Percentiles rank a stretch among this genome's conserved stretches.
Conservation (phyloP, 1,140 invertebrate species). For the Drosophila saltans region DNA sequence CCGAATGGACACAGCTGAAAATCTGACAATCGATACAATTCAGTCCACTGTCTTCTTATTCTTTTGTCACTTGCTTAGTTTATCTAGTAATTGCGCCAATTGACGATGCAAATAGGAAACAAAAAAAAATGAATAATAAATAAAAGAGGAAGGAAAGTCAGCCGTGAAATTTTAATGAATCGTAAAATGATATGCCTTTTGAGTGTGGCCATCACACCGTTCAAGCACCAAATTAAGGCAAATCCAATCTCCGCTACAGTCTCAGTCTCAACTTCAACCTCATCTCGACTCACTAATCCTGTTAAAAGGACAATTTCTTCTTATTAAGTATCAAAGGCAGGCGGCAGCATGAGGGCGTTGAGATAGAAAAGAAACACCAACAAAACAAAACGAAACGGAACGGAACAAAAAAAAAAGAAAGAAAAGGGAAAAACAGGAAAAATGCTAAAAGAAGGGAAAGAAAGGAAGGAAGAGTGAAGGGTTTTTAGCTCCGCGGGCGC, state of each 20-base stretch:
- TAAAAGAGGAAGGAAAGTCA: constrained; percentile 54
- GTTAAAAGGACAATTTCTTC: constrained; percentile 63
- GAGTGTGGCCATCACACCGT: constrained; percentile 27
- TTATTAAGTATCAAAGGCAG: constrained; percentile 77
- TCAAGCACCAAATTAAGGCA: constrained; percentile 68
- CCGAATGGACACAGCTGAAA: constrained; percentile 1
- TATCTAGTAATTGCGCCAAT: constrained; percentile 54
- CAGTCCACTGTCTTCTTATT: too few species aligned
- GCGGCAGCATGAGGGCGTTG: constrained; percentile 33
- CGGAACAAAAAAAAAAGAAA: constrained; percentile 19
- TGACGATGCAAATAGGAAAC: constrained; percentile 42
- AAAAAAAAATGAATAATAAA: neutral
- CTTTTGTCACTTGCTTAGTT: neutral
- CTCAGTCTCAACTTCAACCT: constrained; percentile 45
- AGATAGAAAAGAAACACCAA: constrained; percentile 47
- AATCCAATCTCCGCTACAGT: constrained; percentile 28
- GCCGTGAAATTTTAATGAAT: constrained; percentile 81
- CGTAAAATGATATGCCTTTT: constrained; percentile 79
- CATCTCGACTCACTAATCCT: constrained; percentile 37
- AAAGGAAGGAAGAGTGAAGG: constrained; percentile 15
- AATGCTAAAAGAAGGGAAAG: constrained; percentile 14
- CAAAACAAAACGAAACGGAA: neutral
- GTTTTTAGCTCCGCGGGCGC: constrained; percentile 18
- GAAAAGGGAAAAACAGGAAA: constrained; percentile 28
- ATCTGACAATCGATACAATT: neutral